These are phyloP conservation scores for Phataginus tricuspis DNA, from an alignment of 2,797 vertebrate genomes.

Conservation along the genomic window DNA sequence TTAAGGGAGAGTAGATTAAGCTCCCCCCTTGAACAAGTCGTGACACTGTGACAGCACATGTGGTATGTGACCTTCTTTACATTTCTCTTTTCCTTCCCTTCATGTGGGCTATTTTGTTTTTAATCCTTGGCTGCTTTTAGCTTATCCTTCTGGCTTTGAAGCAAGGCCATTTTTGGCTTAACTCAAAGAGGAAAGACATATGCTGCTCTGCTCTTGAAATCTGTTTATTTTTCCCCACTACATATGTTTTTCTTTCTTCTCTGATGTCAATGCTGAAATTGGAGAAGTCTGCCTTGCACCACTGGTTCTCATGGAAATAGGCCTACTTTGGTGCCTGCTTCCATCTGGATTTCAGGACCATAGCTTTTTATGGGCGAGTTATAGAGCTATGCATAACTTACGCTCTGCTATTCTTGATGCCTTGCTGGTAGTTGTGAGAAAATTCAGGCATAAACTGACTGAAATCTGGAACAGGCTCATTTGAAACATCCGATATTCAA, in stretches of 20 bases:
- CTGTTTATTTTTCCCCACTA: conserved; percentile 85
- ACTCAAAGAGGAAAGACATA: conserved; percentile 75
- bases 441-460: neutral
- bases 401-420: neutral
- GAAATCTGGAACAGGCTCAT: neutral
- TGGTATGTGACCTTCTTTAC: conserved; percentile 71
- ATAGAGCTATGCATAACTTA: neutral
- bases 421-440: neutral
- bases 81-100: conserved; percentile 67
- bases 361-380: conserved; percentile 53
- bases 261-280: conserved; percentile 81
- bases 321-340: conserved; percentile 60
- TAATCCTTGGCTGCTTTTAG: conserved; percentile 73
- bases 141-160: conserved; percentile 74
- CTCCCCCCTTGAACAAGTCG: neutral
- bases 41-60: conserved; percentile 59
- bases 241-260: conserved; percentile 84
- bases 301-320: conserved; percentile 60
- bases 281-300: conserved; percentile 78
- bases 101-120: conserved; percentile 63
- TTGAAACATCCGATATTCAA: conserved; percentile 48
- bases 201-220: conserved; percentile 78
- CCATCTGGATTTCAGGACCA: conserved; percentile 60
- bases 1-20: conserved; percentile 35
- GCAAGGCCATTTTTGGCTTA: conserved; percentile 78